Conservation (phyloP, 2,888 invertebrate species). For the Aricia artaxerxes region DNA sequence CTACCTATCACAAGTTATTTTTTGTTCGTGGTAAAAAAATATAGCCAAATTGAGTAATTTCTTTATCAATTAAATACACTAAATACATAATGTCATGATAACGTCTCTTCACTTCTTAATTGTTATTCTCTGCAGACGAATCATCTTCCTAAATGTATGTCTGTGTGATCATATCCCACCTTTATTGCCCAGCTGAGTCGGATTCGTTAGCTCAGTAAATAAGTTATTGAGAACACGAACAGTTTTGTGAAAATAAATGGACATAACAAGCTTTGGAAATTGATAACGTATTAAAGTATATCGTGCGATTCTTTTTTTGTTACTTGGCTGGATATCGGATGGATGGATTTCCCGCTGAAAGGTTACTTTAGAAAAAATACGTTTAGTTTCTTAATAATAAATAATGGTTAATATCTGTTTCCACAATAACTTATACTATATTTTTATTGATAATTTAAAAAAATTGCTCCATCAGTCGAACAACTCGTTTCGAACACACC, state of each 20-base stretch:
- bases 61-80: no score
- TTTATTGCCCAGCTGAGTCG: conserved; percentile 56
- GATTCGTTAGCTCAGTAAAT: conserved; percentile 44
- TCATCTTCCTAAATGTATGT: background rate
- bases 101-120: no score
- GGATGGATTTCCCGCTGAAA: background rate
- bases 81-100: no score
- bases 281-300: conserved; percentile 26
- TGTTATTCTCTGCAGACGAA: background rate
- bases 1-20: no score
- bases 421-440: background rate
- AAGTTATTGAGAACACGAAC: conserved; percentile 35
- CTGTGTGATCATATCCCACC: conserved; percentile 44
- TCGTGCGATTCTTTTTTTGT: background rate
- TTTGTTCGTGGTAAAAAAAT: no score
- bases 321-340: background rate
- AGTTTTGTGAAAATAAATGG: conserved; percentile 34
- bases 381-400: background rate
- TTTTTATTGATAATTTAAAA: background rate
- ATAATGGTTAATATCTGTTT: background rate
- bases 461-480: background rate
- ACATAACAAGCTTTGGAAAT: conserved; percentile 25
- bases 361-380: background rate
- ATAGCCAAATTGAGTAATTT: no score
- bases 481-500: background rate